Evolutionary conservation across 2,113 vertebrate genomes (phyloP), one percentile per base, ranked within the genome.

Genomic region (Mola mola): DNA sequence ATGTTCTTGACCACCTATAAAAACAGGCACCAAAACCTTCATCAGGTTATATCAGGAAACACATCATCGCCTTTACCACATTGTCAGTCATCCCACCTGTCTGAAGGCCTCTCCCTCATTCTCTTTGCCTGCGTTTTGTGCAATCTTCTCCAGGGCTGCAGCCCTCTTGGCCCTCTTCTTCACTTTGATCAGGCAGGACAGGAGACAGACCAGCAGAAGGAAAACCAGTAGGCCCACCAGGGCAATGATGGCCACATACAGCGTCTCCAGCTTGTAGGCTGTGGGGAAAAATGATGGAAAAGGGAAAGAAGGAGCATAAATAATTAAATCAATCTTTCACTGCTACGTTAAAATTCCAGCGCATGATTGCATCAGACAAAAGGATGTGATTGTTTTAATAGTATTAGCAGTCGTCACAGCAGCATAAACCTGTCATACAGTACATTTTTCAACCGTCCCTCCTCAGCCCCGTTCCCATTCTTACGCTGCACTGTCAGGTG

Each of bases 1-100:
- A 90, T 92, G 67, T 93, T 89, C 75, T 93, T 90, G 3, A 93
- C 92, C 75, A 93, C 92, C 92, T 93, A 62, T 21, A 49, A 49
- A 60, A 19, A 83, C 4, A 48, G 38, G 73, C n/a, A 66, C n/a
- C n/a, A 41, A 16, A 44, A 21, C 31, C 11, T 26, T 19, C 17
- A 68, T 21, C 19, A 2, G 3, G 9, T 8, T 21, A 38, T 8
- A 25, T 24, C 15, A 8, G 4, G 21, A 40, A 11, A 29, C 3
- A 37, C 8, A 9, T 24, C 12, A 15, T 19, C 16, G 29, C 12
- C 17, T 28, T 22, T 6, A 22, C 2, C 10, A 52, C 29, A n/a
- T 21, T 33, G 41, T 17, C 6, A 49, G 12, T 6, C 12, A 3
- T 37, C 31, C 16, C 10, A 93, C 92, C 92, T 93, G 84, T 89